Evolutionary conservation across 2,797 vertebrate species (phyloP), one percentile per base, ranked within the genome.

Genomic region (Onychomys torridus): DNA sequence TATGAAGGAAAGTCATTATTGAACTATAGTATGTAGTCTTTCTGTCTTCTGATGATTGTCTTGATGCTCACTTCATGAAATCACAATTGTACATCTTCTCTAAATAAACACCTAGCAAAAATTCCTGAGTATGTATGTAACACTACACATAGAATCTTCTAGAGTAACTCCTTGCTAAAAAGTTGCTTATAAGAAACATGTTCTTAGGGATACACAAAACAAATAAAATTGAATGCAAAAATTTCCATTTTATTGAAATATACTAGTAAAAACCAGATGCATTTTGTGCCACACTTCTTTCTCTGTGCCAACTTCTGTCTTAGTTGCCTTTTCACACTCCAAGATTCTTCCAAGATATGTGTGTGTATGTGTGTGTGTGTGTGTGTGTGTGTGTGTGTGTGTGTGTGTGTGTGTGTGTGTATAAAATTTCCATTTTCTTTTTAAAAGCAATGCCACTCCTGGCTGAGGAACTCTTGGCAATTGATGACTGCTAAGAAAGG

Each of bases 101-200:
- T 84, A 97, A 97, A 97, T 93, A 96, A 96, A 84, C 86, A 96
- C 63, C 83, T 91, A 93, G 92, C 79, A 96, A 97, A 96, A 93
- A 84, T 75, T 79, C 81, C 65, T 77, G 8, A 73, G 65, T 63
- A 7, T 14, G 0, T 84, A 90, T 93, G 52, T 55, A 55, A 55
- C 87, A 96, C 89, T 90, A 90, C 52, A 55, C 32, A 92, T 13
- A 89, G 57, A 86, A 85, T 82, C 76, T 27, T 77, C 40, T n/a
- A 92, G 10, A 90, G 90, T 61, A 92, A 87, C 34, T 85, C 43
- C 46, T 65, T 94, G 29, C n/a, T 94, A 78, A 92, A 93, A 96
- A 77, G 43, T 55, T 94, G 73, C 81, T 94, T 97, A 89, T 92
- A 32, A 96, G 43, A 96, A 96, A 67, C 55, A 86, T 27, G 25